phyloP scores from a whole-genome alignment of 2,113 vertebrate species.

The Rhineura floridana region DNA sequence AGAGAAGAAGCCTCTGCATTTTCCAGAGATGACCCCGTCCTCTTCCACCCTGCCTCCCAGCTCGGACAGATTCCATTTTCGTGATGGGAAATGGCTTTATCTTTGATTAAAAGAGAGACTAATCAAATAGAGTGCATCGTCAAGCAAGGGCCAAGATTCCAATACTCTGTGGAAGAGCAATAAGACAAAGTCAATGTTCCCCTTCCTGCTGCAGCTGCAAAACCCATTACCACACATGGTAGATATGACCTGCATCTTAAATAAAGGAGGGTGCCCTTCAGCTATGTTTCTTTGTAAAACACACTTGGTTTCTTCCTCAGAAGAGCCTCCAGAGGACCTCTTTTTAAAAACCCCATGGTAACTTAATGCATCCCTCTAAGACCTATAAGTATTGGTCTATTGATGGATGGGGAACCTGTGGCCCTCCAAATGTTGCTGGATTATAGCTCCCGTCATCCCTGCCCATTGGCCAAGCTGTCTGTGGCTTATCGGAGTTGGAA shows the following conservation, averaged over 20 bases:
- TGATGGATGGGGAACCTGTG: neutral
- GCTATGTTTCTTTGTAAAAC: neutral
- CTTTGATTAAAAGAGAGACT: slow-evolving; percentile 78
- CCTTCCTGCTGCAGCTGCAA: neutral
- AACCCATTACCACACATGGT: slow-evolving; percentile 47
- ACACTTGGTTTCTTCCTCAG: accelerated
- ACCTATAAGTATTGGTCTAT: neutral
- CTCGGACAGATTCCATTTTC: slow-evolving; percentile 73
- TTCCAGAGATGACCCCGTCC: slow-evolving; percentile 68
- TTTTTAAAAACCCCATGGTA: neutral
- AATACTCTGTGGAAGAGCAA: slow-evolving; percentile 65
- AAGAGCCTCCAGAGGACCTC: neutral
- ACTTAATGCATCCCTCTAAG: too few relatives aligned
- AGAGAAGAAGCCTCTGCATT: slow-evolving; percentile 65
- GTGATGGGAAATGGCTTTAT: slow-evolving; percentile 76
- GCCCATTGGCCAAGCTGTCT: neutral
- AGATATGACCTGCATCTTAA: slow-evolving; percentile 67
- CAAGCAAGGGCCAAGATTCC: slow-evolving; percentile 76
- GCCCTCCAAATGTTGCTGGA: neutral
- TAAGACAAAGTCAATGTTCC: slow-evolving; percentile 57
- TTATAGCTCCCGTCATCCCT: neutral
- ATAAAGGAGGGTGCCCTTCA: slow-evolving; percentile 7
- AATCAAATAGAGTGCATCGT: slow-evolving; percentile 78
- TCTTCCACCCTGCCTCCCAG: neutral
- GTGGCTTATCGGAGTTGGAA: too few relatives aligned